Percentiles rank a stretch among this genome's conserved stretches.
phyloP scores from a whole-genome alignment of 2,113 vertebrate genomes.

The Chaetorhynchus papuensis region DNA sequence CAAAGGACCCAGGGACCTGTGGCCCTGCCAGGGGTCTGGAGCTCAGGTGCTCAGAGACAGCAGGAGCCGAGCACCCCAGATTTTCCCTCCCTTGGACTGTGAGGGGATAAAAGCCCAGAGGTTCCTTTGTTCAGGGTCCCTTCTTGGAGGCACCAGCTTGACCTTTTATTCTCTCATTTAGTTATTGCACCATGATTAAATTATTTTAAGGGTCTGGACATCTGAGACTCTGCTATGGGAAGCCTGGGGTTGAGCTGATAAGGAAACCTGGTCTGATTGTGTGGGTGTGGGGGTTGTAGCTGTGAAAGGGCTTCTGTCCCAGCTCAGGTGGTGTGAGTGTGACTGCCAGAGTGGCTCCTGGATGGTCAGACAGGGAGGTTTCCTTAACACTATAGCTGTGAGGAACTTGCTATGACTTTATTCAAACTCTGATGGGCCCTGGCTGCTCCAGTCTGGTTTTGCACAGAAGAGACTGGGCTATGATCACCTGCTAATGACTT shows the following conservation, averaged over 20 bases:
- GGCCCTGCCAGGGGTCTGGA: rapidly evolving
- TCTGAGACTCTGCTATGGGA: neutral
- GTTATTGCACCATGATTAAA: neutral
- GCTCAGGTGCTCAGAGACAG: neutral
- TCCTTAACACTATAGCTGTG: neutral
- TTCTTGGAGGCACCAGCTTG: neutral
- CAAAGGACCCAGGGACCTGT: neutral
- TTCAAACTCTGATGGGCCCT: neutral
- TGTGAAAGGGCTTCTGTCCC: neutral
- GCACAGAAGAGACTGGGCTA: neutral
- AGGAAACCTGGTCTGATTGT: neutral
- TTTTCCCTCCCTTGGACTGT: neutral
- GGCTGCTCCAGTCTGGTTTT: neutral
- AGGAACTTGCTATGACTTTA: neutral
- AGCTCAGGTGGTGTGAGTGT: neutral
- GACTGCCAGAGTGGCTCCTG: neutral
- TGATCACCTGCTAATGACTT: neutral
- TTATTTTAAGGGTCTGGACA: neutral
- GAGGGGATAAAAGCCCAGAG: neutral
- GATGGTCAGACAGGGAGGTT: neutral
- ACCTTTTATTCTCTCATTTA: neutral
- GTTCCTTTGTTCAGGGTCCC: neutral
- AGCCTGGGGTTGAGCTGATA: neutral
- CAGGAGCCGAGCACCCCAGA: neutral
- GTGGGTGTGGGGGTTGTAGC: neutral